Base-by-base conservation (phyloP, 2,113 vertebrate species). In the Apteryx mantelli region DNA sequence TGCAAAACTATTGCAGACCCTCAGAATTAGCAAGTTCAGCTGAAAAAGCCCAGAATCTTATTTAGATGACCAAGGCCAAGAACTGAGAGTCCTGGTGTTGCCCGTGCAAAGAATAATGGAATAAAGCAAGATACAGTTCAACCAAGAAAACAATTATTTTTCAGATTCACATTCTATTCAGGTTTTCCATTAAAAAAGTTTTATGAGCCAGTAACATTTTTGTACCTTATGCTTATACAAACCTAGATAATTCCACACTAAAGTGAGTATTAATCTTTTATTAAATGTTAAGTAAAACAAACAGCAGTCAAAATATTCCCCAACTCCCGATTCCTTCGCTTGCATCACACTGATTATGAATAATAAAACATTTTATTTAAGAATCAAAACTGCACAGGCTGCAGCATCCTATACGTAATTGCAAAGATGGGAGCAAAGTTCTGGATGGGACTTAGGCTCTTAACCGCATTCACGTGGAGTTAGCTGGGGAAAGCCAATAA, bases 381-480 rank as follows among this genome's bases (percentile, higher is more conserved):
- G 24, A 82, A 26, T 6, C 3, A 1, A 48, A n/a, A 69, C 34
- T 22, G 28, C n/a, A 32, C 8, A 71, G 21, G 19, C 42, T 44
- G 17, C 4, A 56, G 22, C 76, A 64, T 26, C 34, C 69, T 75
- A 0, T 2, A 32, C 53, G 21, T 1, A 40, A 76, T 0, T 7
- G 69, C 58, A 34, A 76, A 75, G 68, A 44, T 12, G 36, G 73
- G 79, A 36, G 22, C 38, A 9, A 88, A 89, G 60, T 42, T 46
- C 30, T 66, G 71, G 34, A 16, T 30, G 30, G 58, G 66, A 63
- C 9, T 73, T 30, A 2, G 6, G 81, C 53, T 76, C 77, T 19
- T n/a, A 32, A 0, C 26, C 13, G 44, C 25, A 7, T 2, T 11
- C 13, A 9, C 1, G 13, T 6, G n/a, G 48, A n/a, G 28, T 25